Base-by-base conservation (phyloP, 2,113 vertebrate genomes). In the Pelecanus crispus region DNA sequence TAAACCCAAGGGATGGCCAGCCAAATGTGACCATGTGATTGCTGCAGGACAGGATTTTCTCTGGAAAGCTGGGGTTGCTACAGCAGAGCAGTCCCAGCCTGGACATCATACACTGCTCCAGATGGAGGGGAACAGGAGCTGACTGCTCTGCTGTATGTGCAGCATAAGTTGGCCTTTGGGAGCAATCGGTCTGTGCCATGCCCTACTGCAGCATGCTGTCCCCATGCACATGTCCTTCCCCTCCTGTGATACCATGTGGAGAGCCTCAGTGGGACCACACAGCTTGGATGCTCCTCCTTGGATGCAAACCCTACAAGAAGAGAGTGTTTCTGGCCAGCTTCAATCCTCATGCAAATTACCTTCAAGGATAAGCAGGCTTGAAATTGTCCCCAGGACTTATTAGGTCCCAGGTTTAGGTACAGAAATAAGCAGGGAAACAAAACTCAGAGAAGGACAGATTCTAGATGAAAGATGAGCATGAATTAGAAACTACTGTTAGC, bases 171-270 rank as follows among this genome's bases (percentile, higher is more conserved):
- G 32, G 24, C 19, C 19, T 68, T 73, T 36, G 53, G 55, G 14
- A 58, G 42, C 28, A 58, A 56, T 14, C 1, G 1, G 8, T 44
- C 63, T 62, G 19, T n/a, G 44, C 32, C 3, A 1, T 56, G n/a
- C 10, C 24, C 42, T 44, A 26, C 22, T 56, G 77, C 49, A 56
- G 6, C 9, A 7, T 15, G 38, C 16, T 12, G 6, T 75, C 56
- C 8, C 49, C 22, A 24, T 5, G 55, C 14, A 65, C 0, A 0
- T 17, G 34, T 44, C 25, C 15, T n/a, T 32, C 61, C n/a, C 47
- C 14, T 78, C 47, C 32, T 38, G 32, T 13, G 47, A 38, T 36
- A 42, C 13, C 16, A 42, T 3, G 9, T 40, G 21, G 38, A 70
- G 18, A 25, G 4, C 10, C 8, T 65, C 25, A 21, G 25, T 21